phyloP scores from a whole-genome alignment of 2,797 vertebrate genomes.

The Myotis myotis region DNA sequence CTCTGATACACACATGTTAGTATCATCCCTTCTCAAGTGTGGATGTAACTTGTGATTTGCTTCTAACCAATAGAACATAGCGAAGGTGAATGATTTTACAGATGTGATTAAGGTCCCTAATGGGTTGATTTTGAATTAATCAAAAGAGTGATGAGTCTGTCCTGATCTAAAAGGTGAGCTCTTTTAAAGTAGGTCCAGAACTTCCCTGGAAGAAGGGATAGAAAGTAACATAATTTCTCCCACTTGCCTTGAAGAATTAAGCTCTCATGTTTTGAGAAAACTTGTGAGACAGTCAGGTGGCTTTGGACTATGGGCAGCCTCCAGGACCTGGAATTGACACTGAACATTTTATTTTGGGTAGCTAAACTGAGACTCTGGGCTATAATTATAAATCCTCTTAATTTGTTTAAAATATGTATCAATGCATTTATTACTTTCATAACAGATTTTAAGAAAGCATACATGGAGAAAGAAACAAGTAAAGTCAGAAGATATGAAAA shows the following conservation, averaged over 20 bases:
- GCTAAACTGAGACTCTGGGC: neutral
- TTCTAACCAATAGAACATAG: neutral
- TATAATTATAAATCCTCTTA: neutral
- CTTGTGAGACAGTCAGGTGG: fast-evolving
- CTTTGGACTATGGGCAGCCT: too few species aligned
- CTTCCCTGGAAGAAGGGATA: neutral
- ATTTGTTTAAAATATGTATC: neutral
- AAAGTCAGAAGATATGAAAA: neutral
- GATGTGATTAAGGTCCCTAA: neutral
- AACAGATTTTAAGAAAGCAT: neutral
- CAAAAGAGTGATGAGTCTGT: neutral
- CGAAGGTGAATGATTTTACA: neutral
- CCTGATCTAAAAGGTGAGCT: neutral
- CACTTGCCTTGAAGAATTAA: neutral
- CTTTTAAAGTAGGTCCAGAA: neutral
- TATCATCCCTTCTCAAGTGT: neutral
- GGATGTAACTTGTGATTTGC: neutral
- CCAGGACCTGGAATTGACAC: neutral
- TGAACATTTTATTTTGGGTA: neutral
- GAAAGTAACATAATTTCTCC: neutral
- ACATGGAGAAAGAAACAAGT: neutral
- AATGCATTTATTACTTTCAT: neutral
- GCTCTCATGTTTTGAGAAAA: neutral
- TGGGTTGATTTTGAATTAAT: neutral
- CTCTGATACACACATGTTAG: neutral